Percentiles rank a stretch among this genome's conserved stretches.
Conservation (phyloP, 2,888 invertebrate species). For the Leucophenga montana region DNA sequence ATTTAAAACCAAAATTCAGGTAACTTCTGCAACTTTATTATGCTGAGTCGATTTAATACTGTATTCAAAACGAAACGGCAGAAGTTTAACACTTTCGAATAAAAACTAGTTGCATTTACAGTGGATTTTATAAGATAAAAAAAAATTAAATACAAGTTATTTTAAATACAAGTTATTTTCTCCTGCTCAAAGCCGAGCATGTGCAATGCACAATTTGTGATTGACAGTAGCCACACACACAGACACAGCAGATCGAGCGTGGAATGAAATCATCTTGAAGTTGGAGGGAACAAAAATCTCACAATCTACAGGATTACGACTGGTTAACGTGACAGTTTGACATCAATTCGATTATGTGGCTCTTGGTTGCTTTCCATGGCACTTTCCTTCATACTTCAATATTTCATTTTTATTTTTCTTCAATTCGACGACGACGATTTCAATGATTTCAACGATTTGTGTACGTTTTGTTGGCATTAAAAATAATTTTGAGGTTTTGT, state of each 20-base stretch:
- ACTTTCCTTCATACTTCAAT: too few relatives aligned
- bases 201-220: constrained; percentile 12
- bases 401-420: constrained; percentile 18
- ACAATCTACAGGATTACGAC: constrained; percentile 28
- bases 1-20: too few relatives aligned
- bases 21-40: too few relatives aligned
- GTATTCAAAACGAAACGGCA: too few relatives aligned
- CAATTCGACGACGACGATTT: not conserved
- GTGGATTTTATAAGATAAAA: too few relatives aligned
- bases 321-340: constrained; percentile 39
- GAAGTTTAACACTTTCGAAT: too few relatives aligned
- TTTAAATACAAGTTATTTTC: constrained; percentile 7
- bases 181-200: constrained; percentile 9
- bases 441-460: constrained; percentile 14
- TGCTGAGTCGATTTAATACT: too few relatives aligned
- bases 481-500: constrained; percentile 17
- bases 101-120: too few relatives aligned
- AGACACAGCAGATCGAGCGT: constrained; percentile 4
- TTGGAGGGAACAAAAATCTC: not conserved
- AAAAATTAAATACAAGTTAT: not conserved
- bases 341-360: constrained; percentile 34
- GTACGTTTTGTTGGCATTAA: constrained; percentile 2
- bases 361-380: too few relatives aligned
- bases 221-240: constrained; percentile 28
- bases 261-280: constrained; percentile 2